A percentile compares a stretch with the other conserved stretches of the same genome.
phyloP scores from a whole-genome alignment of 2,113 vertebrate genomes.

The Syngnathus scovelli region DNA sequence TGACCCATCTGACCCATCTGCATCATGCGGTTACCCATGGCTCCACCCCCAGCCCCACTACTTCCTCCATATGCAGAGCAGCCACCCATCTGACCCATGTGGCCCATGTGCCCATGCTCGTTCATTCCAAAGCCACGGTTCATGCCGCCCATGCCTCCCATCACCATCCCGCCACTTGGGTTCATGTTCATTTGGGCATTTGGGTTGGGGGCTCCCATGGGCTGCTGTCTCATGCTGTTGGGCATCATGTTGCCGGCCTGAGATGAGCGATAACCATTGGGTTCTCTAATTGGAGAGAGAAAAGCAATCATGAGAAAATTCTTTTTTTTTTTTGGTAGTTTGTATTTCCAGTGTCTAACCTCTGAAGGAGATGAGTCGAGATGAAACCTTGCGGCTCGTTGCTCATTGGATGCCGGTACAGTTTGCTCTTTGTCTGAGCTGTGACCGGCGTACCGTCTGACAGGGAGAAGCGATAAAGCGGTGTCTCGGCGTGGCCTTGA shows the following conservation, averaged over 20 bases:
- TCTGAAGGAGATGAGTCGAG: constrained; percentile 93
- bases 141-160: constrained; percentile 62
- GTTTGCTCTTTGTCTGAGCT: constrained; percentile 93
- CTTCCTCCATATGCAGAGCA: constrained; percentile 62
- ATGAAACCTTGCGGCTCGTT: constrained; percentile 91
- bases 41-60: constrained; percentile 47
- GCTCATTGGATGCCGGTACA: constrained; percentile 86
- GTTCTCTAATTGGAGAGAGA: constrained; percentile 75
- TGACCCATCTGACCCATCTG: constrained; percentile 66
- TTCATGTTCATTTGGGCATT: constrained; percentile 78
- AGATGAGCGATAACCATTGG: constrained; percentile 84
- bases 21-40: constrained; percentile 63
- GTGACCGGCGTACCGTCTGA: constrained; percentile 93
- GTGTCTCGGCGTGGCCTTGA: constrained; percentile 91
- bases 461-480: constrained; percentile 89
- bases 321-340: constrained; percentile 10
- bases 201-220: constrained; percentile 73
- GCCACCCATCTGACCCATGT: constrained; percentile 68
- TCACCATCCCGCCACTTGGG: constrained; percentile 71
- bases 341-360: constrained; percentile 61
- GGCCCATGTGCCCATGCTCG: constrained; percentile 70
- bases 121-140: constrained; percentile 68
- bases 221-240: constrained; percentile 67
- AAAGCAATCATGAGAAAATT: constrained; percentile 9
- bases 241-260: constrained; percentile 74